Evolutionary conservation across 2,113 vertebrate genomes (phyloP).

Genomic region (Pelusios castaneus): DNA sequence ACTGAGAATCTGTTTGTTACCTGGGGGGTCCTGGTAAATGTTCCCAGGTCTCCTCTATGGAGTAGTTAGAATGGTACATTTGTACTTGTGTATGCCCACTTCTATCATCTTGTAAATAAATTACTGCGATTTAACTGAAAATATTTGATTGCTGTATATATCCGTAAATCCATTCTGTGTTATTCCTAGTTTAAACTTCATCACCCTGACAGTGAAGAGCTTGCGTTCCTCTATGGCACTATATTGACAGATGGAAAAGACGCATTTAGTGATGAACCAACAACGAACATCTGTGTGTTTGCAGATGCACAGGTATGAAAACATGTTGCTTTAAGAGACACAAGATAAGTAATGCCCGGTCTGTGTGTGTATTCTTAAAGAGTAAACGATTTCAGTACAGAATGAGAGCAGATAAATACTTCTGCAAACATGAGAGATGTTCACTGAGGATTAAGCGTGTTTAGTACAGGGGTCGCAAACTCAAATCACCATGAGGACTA

Average conservation of each 20-base stretch:
- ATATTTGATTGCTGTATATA: rapidly evolving
- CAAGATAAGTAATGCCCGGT: background rate
- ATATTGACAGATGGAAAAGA: slow-evolving; percentile 96
- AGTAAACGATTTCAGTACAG: background rate
- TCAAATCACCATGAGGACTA: too few species aligned
- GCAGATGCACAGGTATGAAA: slow-evolving; percentile 91
- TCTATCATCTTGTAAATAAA: background rate
- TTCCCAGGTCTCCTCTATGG: background rate
- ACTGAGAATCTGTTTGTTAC: rapidly evolving
- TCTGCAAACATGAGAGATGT: background rate
- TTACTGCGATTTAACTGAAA: background rate
- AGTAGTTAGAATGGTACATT: background rate
- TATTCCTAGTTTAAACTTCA: slow-evolving; percentile 85
- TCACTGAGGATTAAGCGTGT: background rate
- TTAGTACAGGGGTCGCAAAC: too few species aligned
- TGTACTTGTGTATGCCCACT: background rate
- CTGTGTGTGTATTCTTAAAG: background rate
- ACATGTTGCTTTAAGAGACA: rapidly evolving
- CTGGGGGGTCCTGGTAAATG: background rate
- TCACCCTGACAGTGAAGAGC: slow-evolving; percentile 89
- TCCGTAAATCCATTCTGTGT: background rate
- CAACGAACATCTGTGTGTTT: slow-evolving; percentile 94
- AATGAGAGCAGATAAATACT: background rate
- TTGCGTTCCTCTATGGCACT: slow-evolving; percentile 94
- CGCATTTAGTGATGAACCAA: slow-evolving; percentile 82